Percentiles rank a stretch among this genome's conserved stretches.
Conservation (phyloP, 2,888 invertebrate genomes). For the Euproctis similis region DNA sequence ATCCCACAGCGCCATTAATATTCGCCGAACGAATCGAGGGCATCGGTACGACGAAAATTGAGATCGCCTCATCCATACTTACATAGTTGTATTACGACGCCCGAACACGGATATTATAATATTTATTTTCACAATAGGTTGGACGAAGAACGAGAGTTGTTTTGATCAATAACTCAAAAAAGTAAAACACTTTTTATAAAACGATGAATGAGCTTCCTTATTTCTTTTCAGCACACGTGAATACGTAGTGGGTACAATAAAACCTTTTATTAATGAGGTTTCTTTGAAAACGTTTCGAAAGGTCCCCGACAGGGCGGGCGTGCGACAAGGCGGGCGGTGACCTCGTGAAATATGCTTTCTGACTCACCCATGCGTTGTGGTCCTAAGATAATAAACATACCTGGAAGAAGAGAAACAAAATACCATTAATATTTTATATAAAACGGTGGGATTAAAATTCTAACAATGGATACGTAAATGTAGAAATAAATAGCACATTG, state of each 20-base stretch:
- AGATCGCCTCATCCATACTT: constrained; percentile 64
- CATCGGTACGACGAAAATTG: constrained; percentile 70
- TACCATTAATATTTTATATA: too few relatives aligned
- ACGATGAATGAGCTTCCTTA: constrained; percentile 44
- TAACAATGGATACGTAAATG: too few relatives aligned
- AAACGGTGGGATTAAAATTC: too few relatives aligned
- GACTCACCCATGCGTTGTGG: constrained; percentile 34
- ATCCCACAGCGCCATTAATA: constrained; percentile 61
- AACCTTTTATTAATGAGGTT: constrained; percentile 51
- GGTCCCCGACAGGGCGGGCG: constrained; percentile 21
- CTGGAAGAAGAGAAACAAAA: constrained; percentile 51
- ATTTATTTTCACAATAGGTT: constrained; percentile 45
- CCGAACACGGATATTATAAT: constrained; percentile 62
- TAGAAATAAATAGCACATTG: too few relatives aligned
- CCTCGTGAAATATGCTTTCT: constrained; percentile 24
- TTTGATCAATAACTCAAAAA: constrained; percentile 59
- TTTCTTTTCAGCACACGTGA: constrained; percentile 43
- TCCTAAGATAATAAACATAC: constrained; percentile 38
- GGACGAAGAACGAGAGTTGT: constrained; percentile 56
- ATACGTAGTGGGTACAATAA: constrained; percentile 46
- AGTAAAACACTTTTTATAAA: constrained; percentile 47
- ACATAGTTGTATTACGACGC: constrained; percentile 54
- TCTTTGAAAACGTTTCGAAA: constrained; percentile 25
- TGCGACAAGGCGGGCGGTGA: constrained; percentile 11
- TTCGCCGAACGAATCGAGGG: constrained; percentile 70